phyloP scores from a whole-genome alignment of 1,140 invertebrate species.

The Holotrichia oblita region DNA sequence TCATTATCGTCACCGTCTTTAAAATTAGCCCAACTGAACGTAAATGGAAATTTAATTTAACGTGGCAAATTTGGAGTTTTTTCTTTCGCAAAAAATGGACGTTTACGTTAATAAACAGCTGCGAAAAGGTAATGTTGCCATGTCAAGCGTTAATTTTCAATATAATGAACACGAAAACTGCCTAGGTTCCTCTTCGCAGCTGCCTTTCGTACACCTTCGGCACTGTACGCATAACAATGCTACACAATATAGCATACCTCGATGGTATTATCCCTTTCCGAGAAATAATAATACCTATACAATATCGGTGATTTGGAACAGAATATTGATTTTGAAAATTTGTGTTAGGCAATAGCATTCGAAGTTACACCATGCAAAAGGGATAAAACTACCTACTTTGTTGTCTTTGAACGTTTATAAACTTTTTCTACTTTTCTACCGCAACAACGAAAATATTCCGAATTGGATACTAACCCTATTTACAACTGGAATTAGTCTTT shows the following conservation, averaged over 20 bases:
- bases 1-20: no score
- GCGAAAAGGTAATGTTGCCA: conserved; percentile 32
- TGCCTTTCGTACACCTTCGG: conserved; percentile 20
- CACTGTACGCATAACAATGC: neutral
- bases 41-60: neutral
- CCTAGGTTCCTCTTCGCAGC: neutral
- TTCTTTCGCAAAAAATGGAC: neutral
- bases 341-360: no score
- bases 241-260: neutral
- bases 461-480: no score
- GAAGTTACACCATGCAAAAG: no score
- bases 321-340: no score
- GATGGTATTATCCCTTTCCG: neutral
- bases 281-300: conserved; percentile 1
- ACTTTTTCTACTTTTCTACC: neutral
- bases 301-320: neutral
- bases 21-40: no score
- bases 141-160: conserved; percentile 34
- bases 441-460: neutral
- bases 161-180: conserved; percentile 28
- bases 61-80: neutral
- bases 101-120: conserved; percentile 17
- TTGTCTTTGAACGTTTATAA: neutral
- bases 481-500: no score
- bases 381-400: no score